A percentile compares a stretch with the other conserved stretches of the same genome.
phyloP scores from a whole-genome alignment of 2,113 vertebrate genomes.

The Saccopteryx bilineata region DNA sequence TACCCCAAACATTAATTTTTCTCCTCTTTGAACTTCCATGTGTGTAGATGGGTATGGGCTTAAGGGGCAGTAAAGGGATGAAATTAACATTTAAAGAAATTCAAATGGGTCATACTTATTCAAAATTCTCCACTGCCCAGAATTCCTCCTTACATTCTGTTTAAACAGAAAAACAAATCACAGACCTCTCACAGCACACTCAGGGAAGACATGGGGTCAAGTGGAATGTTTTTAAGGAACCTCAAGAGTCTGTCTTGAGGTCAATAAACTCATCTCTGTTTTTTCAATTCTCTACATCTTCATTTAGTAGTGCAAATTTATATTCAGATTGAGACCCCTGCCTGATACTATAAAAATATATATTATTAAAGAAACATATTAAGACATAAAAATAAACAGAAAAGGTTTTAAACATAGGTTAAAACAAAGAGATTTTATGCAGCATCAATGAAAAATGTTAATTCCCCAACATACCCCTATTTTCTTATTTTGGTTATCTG shows the following conservation, averaged over 20 bases:
- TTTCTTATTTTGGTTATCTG: neutral
- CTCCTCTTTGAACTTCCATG: neutral
- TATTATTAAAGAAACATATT: conserved; percentile 42
- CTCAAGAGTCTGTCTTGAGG: neutral
- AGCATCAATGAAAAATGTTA: conserved; percentile 17
- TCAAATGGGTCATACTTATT: neutral
- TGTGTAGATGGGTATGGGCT: neutral
- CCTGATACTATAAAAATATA: neutral
- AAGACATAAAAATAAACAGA: conserved; percentile 46
- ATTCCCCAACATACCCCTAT: neutral
- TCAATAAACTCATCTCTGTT: neutral
- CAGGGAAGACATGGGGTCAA: neutral
- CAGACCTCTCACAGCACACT: neutral
- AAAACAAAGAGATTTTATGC: conserved; percentile 34
- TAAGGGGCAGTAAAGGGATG: neutral
- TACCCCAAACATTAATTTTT: neutral
- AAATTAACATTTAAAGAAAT: conserved; percentile 8
- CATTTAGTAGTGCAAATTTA: neutral
- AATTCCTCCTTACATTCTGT: neutral
- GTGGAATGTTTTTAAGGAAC: conserved; percentile 25
- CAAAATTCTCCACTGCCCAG: conserved; percentile 11
- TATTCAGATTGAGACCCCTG: neutral
- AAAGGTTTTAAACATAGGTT: conserved; percentile 23
- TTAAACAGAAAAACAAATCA: neutral
- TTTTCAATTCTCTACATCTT: neutral